Evolutionary conservation across 1,140 invertebrate species (phyloP), one percentile per base, ranked within the genome.

Genomic region (Mactra quadrangularis): DNA sequence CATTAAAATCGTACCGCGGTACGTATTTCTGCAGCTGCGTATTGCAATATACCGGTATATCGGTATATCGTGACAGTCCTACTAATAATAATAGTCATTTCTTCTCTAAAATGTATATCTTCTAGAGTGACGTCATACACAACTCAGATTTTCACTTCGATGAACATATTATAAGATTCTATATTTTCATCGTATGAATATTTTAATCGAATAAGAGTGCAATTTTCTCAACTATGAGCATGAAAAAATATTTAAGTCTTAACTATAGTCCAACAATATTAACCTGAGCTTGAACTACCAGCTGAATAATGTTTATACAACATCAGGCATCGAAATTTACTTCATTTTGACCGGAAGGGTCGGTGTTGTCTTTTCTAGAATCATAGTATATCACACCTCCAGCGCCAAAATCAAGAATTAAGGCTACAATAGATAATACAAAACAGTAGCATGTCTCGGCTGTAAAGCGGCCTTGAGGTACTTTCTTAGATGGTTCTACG

Each of bases 371-470:
- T 6, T 72, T 72, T 17, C 57, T 22, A 3, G 57, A 13, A 1
- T 68, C 64, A 4, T 53, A 29, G 31, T 53, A 41, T 31, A 72
- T 50, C 15, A 72, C 19, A 15, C 53, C 68, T 25, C 68, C 68
- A 0, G 68, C 22, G 0, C 13, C 47, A 29, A 47, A 27, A 6
- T 72, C 68, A 13, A 72, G n/a, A 13, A 38, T 25, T 53, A 72
- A 29, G 9, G 68, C 68, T 6, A 55, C 29, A 17, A 72, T 55
- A 19, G 68, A 72, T 29, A 72, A 27, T 25, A 38, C n/a, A 29
- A 52, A 72, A 35, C 68, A 72, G 68, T 72, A 72, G n/a, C n/a
- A n/a, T n/a, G n/a, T n/a, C n/a, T n/a, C n/a, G n/a, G n/a, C n/a
- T n/a, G n/a, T n/a, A n/a, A n/a, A n/a, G n/a, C n/a, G n/a, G 29